Evolutionary conservation across 2,797 vertebrate species (phyloP).

Genomic region (Enteromius radiatus): DNA sequence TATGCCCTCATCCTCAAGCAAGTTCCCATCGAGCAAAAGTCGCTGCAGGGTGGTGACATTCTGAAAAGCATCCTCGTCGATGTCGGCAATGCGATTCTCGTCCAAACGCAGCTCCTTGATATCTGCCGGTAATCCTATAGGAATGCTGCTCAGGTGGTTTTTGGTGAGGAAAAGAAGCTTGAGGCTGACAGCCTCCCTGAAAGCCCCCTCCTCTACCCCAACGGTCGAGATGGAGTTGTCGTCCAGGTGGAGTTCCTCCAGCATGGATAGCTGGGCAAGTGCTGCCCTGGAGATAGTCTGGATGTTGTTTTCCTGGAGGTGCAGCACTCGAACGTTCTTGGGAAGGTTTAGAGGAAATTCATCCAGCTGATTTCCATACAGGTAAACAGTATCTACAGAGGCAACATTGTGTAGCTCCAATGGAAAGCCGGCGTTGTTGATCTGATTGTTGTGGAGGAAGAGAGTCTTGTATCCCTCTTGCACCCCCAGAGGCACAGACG

Average conservation of each 20-base stretch:
- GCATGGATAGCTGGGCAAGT: slow-evolving; percentile 87
- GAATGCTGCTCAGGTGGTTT: slow-evolving; percentile 97
- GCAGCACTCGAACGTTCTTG: slow-evolving; percentile 90
- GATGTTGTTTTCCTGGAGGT: slow-evolving; percentile 99
- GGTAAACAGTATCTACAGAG: slow-evolving; percentile 92
- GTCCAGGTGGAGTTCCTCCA: slow-evolving; percentile 95
- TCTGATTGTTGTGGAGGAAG: slow-evolving; percentile 99
- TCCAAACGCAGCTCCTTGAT: slow-evolving; percentile 94
- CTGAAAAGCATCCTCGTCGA: slow-evolving; percentile 93
- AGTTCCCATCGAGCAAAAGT: slow-evolving; percentile 93
- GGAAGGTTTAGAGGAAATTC: slow-evolving; percentile 98
- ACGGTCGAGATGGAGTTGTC: slow-evolving; percentile 98
- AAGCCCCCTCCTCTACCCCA: slow-evolving; percentile 95
- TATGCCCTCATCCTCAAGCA: slow-evolving; percentile 93
- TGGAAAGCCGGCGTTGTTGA: slow-evolving; percentile 98
- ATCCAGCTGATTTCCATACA: slow-evolving; percentile 96
- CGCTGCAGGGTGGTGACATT: slow-evolving; percentile 92
- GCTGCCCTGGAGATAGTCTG: slow-evolving; percentile 95
- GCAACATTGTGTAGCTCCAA: slow-evolving; percentile 90
- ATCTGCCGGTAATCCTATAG: slow-evolving; percentile 91
- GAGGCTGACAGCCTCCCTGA: slow-evolving; percentile 92
- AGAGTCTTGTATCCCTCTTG: slow-evolving; percentile 93
- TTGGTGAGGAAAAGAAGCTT: slow-evolving; percentile 96
- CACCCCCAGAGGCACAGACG: slow-evolving; percentile 98
- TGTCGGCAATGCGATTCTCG: slow-evolving; percentile 93